Percentiles rank a stretch among this genome's conserved stretches.
Conservation (phyloP, 2,113 vertebrate species). For the Bubo scandiacus region DNA sequence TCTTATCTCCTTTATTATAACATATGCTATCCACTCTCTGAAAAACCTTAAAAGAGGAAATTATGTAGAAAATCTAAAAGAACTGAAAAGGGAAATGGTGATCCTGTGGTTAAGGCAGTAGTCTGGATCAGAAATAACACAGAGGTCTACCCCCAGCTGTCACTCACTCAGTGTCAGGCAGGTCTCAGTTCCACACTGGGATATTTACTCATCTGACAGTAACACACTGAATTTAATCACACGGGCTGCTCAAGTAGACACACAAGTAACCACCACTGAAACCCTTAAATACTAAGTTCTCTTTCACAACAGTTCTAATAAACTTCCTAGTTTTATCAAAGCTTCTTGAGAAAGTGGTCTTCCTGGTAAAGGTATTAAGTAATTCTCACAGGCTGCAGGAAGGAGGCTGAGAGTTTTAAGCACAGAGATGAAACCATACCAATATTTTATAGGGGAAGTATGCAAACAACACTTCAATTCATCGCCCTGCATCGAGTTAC, state of each 20-base stretch:
- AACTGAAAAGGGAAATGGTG: background rate
- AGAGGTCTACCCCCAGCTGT: background rate
- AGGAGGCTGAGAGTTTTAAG: background rate
- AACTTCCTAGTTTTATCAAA: background rate
- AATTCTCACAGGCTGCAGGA: background rate
- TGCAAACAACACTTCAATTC: background rate
- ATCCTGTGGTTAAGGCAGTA: background rate
- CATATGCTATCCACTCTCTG: fast-evolving
- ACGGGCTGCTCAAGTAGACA: background rate
- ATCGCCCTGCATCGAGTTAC: background rate
- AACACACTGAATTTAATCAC: background rate
- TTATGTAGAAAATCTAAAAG: background rate
- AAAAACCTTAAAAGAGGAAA: background rate
- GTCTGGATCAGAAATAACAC: background rate
- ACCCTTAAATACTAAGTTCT: background rate
- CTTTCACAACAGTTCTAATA: background rate
- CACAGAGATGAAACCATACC: background rate
- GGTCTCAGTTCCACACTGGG: background rate
- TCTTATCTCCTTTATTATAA: background rate
- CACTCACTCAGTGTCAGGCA: background rate
- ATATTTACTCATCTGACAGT: background rate
- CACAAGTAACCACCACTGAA: background rate
- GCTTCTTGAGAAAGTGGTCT: background rate
- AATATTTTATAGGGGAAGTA: background rate
- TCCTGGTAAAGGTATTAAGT: background rate